Conservation (phyloP, 2,113 vertebrate genomes). For the Hypocryptadius cinnamomeus region DNA sequence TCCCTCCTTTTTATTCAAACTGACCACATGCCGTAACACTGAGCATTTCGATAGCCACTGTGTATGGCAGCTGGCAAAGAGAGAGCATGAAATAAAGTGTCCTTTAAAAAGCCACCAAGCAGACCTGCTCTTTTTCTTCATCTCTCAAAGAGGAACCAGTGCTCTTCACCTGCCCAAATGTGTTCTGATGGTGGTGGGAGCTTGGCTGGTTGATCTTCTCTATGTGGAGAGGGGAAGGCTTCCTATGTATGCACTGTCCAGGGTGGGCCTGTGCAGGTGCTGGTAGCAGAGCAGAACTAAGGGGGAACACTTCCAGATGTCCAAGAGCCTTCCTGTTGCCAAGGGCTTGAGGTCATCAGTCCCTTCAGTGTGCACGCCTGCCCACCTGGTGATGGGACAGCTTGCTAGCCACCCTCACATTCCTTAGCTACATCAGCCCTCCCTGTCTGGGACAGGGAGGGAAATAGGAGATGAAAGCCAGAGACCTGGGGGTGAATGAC, state of each 20-base stretch:
- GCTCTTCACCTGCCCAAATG: neutral
- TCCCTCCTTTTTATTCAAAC: neutral
- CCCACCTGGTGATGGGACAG: neutral
- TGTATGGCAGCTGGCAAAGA: neutral
- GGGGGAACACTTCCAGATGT: neutral
- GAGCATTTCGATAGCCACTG: neutral
- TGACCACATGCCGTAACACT: neutral
- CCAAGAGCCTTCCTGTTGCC: neutral
- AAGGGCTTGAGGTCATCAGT: neutral
- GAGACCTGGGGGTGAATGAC: neutral
- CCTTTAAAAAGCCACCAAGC: neutral
- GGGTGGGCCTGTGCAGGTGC: neutral
- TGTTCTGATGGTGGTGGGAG: neutral
- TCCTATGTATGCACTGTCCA: neutral
- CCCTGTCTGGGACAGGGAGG: neutral
- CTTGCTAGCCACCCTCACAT: neutral
- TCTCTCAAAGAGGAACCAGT: neutral
- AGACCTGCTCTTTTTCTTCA: neutral
- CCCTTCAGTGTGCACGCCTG: accelerated
- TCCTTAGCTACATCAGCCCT: neutral
- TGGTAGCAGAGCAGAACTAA: neutral
- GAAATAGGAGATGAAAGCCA: neutral
- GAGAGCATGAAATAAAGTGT: neutral
- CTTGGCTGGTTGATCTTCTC: neutral
- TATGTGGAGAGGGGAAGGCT: neutral